phyloP scores from a whole-genome alignment of 2,113 vertebrate genomes.

The Centrocercus urophasianus region DNA sequence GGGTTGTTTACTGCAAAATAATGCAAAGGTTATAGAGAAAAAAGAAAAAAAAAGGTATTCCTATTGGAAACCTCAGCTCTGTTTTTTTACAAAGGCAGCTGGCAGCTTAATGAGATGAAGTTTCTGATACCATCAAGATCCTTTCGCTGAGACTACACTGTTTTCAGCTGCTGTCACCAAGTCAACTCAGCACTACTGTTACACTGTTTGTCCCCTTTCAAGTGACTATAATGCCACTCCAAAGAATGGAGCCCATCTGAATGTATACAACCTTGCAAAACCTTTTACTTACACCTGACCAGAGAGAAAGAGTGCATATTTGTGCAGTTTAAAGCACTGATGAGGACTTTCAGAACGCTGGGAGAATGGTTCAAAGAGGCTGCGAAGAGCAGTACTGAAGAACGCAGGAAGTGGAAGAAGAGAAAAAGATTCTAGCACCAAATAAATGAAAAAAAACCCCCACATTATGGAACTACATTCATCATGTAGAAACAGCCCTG shows the following conservation, averaged over 20 bases:
- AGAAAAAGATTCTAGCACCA: not conserved
- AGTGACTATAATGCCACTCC: not conserved
- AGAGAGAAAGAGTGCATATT: not conserved
- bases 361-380: not conserved
- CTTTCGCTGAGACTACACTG: conserved; percentile 19
- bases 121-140: not conserved
- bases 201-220: conserved; percentile 7
- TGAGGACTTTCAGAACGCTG: not conserved
- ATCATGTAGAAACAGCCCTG: not conserved
- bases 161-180: conserved; percentile 30
- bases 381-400: not conserved
- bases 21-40: not conserved
- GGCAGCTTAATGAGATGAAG: conserved; percentile 14
- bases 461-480: not conserved
- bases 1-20: conserved; percentile 27
- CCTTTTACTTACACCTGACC: not conserved
- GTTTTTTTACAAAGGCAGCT: not conserved
- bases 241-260: conserved; percentile 14
- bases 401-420: not conserved
- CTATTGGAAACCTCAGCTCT: not conserved
- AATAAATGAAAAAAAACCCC: not conserved
- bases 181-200: conserved; percentile 31
- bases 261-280: conserved; percentile 32
- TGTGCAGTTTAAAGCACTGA: not conserved
- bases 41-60: conserved; percentile 12